Evolutionary conservation across 2,888 invertebrate species (phyloP), one percentile per base, ranked within the genome.

Genomic region (Mythimna ferrago): DNA sequence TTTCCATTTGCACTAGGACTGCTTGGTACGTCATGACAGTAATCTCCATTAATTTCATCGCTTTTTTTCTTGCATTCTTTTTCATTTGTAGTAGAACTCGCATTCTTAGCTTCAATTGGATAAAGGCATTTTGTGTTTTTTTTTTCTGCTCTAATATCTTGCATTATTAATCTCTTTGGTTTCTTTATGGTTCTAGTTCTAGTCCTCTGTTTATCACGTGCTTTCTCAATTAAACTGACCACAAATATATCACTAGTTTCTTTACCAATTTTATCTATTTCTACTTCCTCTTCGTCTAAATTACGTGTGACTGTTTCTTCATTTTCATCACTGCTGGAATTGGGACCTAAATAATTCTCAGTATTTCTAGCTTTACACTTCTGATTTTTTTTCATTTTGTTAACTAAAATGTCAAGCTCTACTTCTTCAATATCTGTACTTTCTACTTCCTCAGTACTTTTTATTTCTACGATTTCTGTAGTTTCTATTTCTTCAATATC

Each of bases 11-110:
- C 44, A 44, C 14, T 44, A 44, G 44, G 2, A 44, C 3, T 44
- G 26, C 78, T 80, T 35, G 71, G 68, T 7, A 82, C 71, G 44
- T 71, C 82, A 26, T 77, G 77, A 19, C 51, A 14, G 56, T 80
- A 76, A 65, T 81, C 76, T 0, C 9, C 41, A 41, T 41, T 9
- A 41, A n/a, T 2, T 56, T 79, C 77, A 2, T 11, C n/a, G 0
- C 38, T 2, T 26, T 9, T 14, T 32, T n/a, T 21, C 38, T 44
- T 35, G 32, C 6, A 0, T 35, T 76, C 41, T 2, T 14, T 14
- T 44, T 44, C 44, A 14, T 44, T 14, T 44, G 44, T 14, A 44
- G 14, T 44, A 44, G 44, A 44, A 44, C 51, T 19, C 19, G 19
- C 19, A 7, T 9, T 26, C 32, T 44, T 16, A 54, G 26, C 35